Conservation (phyloP, 92 coral and sea anemone genomes). For the Parazoanthus swiftii region DNA sequence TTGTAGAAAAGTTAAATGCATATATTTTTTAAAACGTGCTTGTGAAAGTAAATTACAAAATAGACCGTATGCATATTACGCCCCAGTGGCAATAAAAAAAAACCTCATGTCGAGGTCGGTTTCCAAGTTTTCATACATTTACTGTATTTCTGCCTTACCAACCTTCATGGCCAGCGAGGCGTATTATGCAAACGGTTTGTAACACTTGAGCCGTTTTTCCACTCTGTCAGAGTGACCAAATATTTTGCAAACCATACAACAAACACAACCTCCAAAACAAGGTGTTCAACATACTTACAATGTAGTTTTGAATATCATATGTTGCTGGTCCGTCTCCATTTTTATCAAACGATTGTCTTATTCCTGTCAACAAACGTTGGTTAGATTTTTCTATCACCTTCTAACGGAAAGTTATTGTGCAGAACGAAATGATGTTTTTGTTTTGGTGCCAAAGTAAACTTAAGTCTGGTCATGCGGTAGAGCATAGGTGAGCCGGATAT, state of each 20-base stretch:
- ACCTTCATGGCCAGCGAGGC: too few species aligned
- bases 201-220: too few species aligned
- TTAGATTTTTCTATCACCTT: background rate
- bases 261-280: background rate
- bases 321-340: constrained; percentile 33
- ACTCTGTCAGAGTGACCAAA: too few species aligned
- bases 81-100: too few species aligned
- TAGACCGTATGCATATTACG: too few species aligned
- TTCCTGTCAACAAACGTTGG: constrained; percentile 11
- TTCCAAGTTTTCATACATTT: too few species aligned
- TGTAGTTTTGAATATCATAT: constrained; percentile 33
- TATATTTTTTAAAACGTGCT: background rate
- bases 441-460: too few species aligned
- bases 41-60: background rate
- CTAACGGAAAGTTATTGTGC: background rate
- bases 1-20: background rate
- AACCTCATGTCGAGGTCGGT: too few species aligned
- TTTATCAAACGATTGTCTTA: constrained; percentile 38
- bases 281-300: constrained; percentile 15
- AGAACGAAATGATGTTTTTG: background rate
- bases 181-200: too few species aligned
- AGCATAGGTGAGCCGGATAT: too few species aligned
- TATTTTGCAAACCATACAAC: too few species aligned
- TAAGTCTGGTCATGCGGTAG: background rate
- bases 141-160: too few species aligned